Percentiles rank a stretch among this genome's conserved stretches.
Conservation (phyloP, 2,113 vertebrate genomes). For the Pseudorasbora parva region DNA sequence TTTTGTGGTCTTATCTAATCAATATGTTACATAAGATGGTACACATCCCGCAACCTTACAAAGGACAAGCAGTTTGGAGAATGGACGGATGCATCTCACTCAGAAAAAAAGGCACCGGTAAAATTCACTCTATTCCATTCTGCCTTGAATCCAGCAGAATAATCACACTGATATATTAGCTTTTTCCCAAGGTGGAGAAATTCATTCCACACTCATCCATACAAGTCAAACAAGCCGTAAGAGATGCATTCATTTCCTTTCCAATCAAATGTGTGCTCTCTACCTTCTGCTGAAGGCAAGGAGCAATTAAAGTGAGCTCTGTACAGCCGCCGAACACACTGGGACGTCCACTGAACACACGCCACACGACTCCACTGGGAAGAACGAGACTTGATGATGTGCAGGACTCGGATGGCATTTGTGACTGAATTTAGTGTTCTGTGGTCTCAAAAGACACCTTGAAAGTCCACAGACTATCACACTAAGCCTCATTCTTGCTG, state of each 20-base stretch:
- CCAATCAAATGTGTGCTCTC: conserved; percentile 1
- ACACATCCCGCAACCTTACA: not conserved
- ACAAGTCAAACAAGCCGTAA: conserved; percentile 10
- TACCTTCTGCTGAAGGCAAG: conserved; percentile 10
- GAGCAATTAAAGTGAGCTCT: not conserved
- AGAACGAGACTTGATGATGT: not conserved
- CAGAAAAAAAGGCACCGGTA: not conserved
- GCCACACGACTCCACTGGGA: not conserved
- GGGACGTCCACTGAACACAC: not conserved
- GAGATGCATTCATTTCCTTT: not conserved
- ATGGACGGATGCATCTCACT: not conserved
- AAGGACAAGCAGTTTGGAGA: not conserved
- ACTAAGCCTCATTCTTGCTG: not conserved
- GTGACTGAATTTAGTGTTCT: not conserved
- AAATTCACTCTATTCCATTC: not conserved
- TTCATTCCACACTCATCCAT: not conserved
- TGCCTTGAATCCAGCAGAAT: not conserved
- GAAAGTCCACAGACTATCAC: not conserved
- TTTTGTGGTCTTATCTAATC: not conserved
- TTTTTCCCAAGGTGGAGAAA: not conserved
- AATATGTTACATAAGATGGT: not conserved
- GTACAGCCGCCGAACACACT: not conserved
- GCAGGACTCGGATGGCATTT: not conserved
- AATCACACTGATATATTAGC: not conserved
- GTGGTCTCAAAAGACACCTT: conserved; percentile 12